These are phyloP conservation scores for Tenthredo scrophulariae DNA, from an alignment of 2,888 invertebrate species.

Conservation along the genomic window DNA sequence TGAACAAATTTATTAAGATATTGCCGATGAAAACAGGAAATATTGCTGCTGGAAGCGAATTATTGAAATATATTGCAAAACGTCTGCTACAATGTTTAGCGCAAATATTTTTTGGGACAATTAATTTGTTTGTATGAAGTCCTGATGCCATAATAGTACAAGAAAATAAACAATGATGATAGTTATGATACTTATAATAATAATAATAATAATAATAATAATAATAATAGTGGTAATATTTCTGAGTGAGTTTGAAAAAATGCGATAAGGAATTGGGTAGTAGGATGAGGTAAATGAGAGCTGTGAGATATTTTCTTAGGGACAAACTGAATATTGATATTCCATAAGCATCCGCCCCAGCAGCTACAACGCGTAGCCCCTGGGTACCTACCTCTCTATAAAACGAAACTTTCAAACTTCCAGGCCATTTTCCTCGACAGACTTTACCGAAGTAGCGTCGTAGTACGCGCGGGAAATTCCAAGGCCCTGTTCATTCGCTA, in stretches of 20 bases:
- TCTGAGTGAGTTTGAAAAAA: not conserved
- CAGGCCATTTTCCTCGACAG: constrained; percentile 59
- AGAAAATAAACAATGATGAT: not conserved
- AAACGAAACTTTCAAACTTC: constrained; percentile 62
- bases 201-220: not conserved
- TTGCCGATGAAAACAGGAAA: not conserved
- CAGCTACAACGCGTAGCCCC: constrained; percentile 35
- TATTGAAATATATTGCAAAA: not conserved
- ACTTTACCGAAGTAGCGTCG: constrained; percentile 64
- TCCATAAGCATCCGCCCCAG: constrained; percentile 64
- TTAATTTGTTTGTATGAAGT: not conserved
- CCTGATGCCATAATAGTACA: not conserved
- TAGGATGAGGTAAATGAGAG: constrained; percentile 10
- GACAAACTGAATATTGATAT: constrained; percentile 67
- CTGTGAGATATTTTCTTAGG: constrained; percentile 64
- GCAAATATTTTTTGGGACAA: not conserved
- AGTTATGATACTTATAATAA: not conserved
- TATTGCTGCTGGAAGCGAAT: not conserved
- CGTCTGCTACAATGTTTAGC: not conserved
- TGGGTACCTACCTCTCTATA: constrained; percentile 24
- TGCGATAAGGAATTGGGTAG: not conserved
- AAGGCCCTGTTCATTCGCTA: constrained; percentile 54
- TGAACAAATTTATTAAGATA: not conserved
- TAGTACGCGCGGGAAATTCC: constrained; percentile 71
- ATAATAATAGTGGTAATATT: constrained; percentile 1